Conservation (phyloP, 1,140 invertebrate genomes). For the Scaptomyza graminum region DNA sequence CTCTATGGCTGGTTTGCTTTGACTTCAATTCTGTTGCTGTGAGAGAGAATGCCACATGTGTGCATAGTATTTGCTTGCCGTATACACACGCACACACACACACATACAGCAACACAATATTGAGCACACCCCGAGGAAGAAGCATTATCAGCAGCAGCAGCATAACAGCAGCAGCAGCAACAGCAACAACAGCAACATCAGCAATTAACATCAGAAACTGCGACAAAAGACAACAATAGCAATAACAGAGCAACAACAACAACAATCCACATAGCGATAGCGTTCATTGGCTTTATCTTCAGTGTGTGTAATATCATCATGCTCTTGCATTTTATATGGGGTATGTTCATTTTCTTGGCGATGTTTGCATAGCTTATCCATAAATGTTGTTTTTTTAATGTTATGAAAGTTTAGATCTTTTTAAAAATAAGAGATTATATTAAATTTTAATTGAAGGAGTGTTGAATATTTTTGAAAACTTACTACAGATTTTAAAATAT, state of each 20-base stretch:
- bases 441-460: no score
- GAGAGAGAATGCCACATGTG: background rate
- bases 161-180: conserved; percentile 31
- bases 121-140: conserved; percentile 16
- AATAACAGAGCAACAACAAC: conserved; percentile 28
- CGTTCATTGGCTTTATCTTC: conserved; percentile 63
- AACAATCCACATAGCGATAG: conserved; percentile 48
- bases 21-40: conserved; percentile 60
- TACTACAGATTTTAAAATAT: no score
- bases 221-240: conserved; percentile 2
- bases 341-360: background rate
- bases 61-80: conserved; percentile 14
- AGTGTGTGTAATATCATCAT: conserved; percentile 20
- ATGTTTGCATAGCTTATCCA: conserved; percentile 8
- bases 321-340: background rate
- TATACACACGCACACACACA: conserved; percentile 1
- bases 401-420: no score
- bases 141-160: conserved; percentile 14
- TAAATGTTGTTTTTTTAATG: background rate
- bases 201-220: conserved; percentile 26
- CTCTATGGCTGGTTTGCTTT: conserved; percentile 58
- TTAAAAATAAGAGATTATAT: no score
- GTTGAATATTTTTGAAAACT: no score
- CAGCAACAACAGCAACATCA: conserved; percentile 14
- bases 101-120: background rate